phyloP scores from a whole-genome alignment of 2,888 invertebrate genomes.

The Patella depressa region DNA sequence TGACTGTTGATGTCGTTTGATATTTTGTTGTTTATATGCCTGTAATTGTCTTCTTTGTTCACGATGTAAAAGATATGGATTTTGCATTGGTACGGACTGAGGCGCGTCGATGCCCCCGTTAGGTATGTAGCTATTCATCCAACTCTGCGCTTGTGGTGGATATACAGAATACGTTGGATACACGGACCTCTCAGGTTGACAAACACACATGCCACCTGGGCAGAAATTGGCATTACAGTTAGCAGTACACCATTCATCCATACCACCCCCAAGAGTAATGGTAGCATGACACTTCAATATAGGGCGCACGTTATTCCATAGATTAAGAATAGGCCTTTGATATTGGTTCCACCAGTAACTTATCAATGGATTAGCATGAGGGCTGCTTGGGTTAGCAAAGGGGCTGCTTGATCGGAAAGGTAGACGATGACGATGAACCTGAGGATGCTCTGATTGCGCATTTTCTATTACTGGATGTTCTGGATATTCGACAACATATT shows the following conservation, averaged over 20 bases:
- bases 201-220: conserved; percentile 44
- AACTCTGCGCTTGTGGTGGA: conserved; percentile 11
- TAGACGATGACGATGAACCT: background rate
- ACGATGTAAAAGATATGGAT: background rate
- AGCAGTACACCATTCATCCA: conserved; percentile 62
- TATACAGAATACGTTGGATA: conserved; percentile 18
- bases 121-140: conserved; percentile 17
- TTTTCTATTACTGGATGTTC: conserved; percentile 6
- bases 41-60: background rate
- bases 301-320: conserved; percentile 19
- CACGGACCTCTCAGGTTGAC: conserved; percentile 22
- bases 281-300: conserved; percentile 49
- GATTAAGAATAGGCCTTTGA: conserved; percentile 18
- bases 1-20: background rate
- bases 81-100: background rate
- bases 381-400: conserved; percentile 2
- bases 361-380: conserved; percentile 12
- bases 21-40: background rate
- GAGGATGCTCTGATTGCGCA: background rate
- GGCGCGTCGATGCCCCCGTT: conserved; percentile 2
- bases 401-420: conserved; percentile 10
- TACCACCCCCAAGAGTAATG: conserved; percentile 50
- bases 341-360: conserved; percentile 24
- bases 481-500: background rate
- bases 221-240: conserved; percentile 60